Evolutionary conservation across 1,140 invertebrate genomes (phyloP), one percentile per base, ranked within the genome.

Genomic region (Brachionus sp.): DNA sequence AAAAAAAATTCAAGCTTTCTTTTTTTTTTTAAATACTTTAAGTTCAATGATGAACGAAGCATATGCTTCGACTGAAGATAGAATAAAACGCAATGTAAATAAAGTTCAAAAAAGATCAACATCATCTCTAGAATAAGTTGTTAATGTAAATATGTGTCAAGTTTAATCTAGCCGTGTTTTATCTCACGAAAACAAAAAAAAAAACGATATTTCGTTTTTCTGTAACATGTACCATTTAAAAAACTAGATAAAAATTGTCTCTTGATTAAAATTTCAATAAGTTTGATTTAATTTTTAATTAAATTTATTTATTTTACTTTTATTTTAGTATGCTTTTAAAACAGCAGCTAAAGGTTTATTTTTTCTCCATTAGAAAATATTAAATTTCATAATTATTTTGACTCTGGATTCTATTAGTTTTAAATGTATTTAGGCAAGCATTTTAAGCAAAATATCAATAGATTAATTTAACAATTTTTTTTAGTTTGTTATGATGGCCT

Each of bases 1-100:
- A 73, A 73, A 16, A 16, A 39, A 73, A 5, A 5, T 13, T 46
- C 5, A 13, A 5, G 10, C n/a, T 13, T 73, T 7, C 9, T 73
- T 73, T 50, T 19, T 13, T 23, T 70, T 85, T 83, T 70, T 83
- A 84, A 83, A 86, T 87, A 87, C 90, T 90, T 89, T 92, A 92
- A 89, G 94, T 93, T 86, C 93, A 86, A 92, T 93, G 87, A 88
- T 95, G 50, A 88, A 91, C 9, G 91, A 91, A 85, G 91, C 91
- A 84, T 89, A 90, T 39, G 92, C 90, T 29, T 92, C 92, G 16
- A 91, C 95, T 1, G 93, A 93, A 86, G 91, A 92, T 84, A 90
- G 94, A 86, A 93, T 95, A 53, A 93, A 92, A 86, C 91, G 93
- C 23, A 95, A 94, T 86, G 91, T 93, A 19, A 93, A 94, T 87